phyloP scores from a whole-genome alignment of 2,113 vertebrate species.

The Cricetomys ansorgei region DNA sequence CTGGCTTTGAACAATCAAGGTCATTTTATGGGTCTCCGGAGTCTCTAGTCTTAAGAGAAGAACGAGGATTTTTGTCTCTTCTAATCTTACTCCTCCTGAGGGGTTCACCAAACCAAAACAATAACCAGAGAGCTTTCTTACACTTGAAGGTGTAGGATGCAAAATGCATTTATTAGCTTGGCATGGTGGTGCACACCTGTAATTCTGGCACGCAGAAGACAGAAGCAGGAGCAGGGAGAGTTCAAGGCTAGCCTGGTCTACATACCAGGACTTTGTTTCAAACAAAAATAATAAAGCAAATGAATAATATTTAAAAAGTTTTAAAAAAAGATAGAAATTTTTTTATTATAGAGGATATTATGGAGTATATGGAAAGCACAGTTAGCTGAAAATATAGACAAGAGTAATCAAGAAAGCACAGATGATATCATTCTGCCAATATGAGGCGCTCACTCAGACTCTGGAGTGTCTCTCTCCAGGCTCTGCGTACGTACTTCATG shows the following conservation, averaged over 20 bases:
- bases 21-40: neutral
- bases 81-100: neutral
- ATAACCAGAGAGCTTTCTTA: neutral
- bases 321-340: neutral
- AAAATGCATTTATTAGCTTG: neutral
- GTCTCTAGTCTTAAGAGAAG: neutral
- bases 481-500: neutral
- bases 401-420: conserved; percentile 13
- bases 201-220: neutral
- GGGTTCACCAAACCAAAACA: neutral
- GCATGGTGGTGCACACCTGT: neutral
- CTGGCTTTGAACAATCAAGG: neutral
- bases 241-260: neutral
- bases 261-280: neutral
- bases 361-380: conserved; percentile 7
- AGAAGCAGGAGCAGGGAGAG: neutral
- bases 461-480: neutral
- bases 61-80: neutral
- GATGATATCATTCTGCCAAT: neutral
- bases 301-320: neutral
- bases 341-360: conserved; percentile 19
- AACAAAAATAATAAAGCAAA: neutral
- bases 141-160: neutral
- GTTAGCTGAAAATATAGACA: neutral
- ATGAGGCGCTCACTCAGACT: neutral